Evolutionary conservation across 2,113 vertebrate genomes (phyloP), one percentile per base, ranked within the genome.

Genomic region (Upupa epops): DNA sequence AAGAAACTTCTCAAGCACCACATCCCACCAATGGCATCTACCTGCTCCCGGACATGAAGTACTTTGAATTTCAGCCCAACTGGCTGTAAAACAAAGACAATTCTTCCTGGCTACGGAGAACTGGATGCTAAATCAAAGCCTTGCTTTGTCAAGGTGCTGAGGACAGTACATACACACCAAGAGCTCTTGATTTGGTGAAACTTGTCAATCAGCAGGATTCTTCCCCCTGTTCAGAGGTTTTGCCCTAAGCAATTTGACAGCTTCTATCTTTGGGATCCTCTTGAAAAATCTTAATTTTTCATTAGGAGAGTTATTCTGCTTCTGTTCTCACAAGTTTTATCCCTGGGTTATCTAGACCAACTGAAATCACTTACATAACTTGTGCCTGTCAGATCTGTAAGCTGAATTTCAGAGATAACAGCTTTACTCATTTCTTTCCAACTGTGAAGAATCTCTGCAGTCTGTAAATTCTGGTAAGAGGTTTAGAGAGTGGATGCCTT

Each of bases 321-420:
- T 83, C 88, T 89, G 11, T 34, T 66, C 68, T 91, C 83, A 1
- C 9, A 70, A 76, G 52, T 96, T 95, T 86, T 69, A 74, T 94
- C 65, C 91, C 92, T 91, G 61, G 78, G 92, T 96, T 95, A 94
- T 96, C 87, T 92, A 95, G 82, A 95, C 91, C 88, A 91, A 93
- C 83, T 90, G 85, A 95, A 94, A 93, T 87, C 95, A 85, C 88
- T 97, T 96, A 93, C 86, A 89, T 96, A 96, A 96, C 89, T 83
- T 83, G 86, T 77, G 70, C 87, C 84, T 95, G 91, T 96, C 94
- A 90, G 74, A 90, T 93, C 78, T 94, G 88, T 86, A 93, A 96
- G 92, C 94, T 96, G 95, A 92, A 95, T 96, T 96, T 96, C 73
- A 89, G 95, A 93, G 96, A 96, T 95, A 96, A 95, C 96, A 96